Conservation (phyloP, 2,113 vertebrate genomes). For the Rattus norvegicus region DNA sequence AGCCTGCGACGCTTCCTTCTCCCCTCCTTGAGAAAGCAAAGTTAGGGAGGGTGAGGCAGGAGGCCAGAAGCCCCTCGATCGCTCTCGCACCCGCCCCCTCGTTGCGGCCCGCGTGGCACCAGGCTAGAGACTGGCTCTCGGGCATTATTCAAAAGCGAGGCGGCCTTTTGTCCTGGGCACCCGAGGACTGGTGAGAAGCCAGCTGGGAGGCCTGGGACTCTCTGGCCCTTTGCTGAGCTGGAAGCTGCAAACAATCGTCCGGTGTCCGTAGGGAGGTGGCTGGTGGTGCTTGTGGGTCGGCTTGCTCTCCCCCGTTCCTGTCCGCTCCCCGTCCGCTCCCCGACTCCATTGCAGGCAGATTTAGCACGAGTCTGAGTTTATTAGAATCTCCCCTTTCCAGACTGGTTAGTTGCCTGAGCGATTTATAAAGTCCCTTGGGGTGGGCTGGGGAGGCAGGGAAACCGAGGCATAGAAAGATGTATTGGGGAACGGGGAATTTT, state of each 20-base stretch:
- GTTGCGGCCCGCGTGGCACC: background rate
- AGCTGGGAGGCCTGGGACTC: background rate
- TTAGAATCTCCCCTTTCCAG: background rate
- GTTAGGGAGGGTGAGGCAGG: background rate
- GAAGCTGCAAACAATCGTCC: too few species aligned
- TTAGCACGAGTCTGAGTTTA: background rate
- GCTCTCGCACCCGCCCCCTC: rapidly evolving
- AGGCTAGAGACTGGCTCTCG: background rate
- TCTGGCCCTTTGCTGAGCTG: background rate
- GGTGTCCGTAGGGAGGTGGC: background rate
- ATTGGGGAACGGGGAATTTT: background rate
- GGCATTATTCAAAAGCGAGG: background rate
- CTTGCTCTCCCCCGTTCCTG: rapidly evolving
- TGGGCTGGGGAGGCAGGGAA: background rate
- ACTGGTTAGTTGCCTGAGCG: background rate
- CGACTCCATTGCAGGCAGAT: background rate
- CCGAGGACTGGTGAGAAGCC: background rate
- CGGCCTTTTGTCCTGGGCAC: background rate
- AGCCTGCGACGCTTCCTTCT: background rate
- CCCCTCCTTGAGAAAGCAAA: background rate
- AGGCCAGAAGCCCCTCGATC: rapidly evolving
- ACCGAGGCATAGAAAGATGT: background rate
- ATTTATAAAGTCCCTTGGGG: background rate
- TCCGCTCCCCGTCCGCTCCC: too few species aligned
- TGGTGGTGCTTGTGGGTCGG: background rate